Percentiles rank a stretch among this genome's conserved stretches.
phyloP scores from a whole-genome alignment of 2,113 vertebrate genomes.

The Macquaria australasica region DNA sequence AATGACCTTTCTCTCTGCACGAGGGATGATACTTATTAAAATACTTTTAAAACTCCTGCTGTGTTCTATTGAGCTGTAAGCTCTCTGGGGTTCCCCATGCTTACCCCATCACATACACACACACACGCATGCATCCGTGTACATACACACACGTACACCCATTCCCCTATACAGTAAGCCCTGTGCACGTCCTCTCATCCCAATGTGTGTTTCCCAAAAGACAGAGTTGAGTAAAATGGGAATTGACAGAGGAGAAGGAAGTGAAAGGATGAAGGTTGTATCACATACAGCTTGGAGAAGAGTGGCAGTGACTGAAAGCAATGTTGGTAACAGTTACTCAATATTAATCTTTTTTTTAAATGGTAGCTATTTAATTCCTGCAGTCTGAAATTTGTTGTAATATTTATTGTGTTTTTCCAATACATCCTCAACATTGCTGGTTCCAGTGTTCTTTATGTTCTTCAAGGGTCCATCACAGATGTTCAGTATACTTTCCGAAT shows the following conservation, averaged over 20 bases:
- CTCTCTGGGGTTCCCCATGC: conserved; percentile 27
- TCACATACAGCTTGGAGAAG: neutral
- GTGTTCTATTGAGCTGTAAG: conserved; percentile 25
- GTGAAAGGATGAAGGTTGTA: conserved; percentile 34
- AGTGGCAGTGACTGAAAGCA: neutral
- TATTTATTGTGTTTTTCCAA: neutral
- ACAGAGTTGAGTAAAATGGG: conserved; percentile 58
- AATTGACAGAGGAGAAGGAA: conserved; percentile 50
- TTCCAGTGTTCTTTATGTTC: neutral
- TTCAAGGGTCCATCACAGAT: neutral
- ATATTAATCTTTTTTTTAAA: neutral
- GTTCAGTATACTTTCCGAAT: neutral
- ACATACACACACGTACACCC: neutral
- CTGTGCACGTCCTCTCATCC: conserved; percentile 26
- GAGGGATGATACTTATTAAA: neutral
- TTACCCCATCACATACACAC: conserved; percentile 3
- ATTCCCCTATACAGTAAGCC: conserved; percentile 4
- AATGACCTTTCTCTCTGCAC: conserved; percentile 9
- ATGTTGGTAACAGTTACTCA: conserved; percentile 13
- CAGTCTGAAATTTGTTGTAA: neutral
- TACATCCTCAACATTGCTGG: neutral
- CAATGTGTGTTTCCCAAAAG: conserved; percentile 59
- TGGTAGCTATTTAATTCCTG: neutral
- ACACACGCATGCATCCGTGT: neutral
- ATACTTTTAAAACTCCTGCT: conserved; percentile 19